Evolutionary conservation across 2,888 invertebrate species (phyloP).

Genomic region (Brachypalpus laphriformis): DNA sequence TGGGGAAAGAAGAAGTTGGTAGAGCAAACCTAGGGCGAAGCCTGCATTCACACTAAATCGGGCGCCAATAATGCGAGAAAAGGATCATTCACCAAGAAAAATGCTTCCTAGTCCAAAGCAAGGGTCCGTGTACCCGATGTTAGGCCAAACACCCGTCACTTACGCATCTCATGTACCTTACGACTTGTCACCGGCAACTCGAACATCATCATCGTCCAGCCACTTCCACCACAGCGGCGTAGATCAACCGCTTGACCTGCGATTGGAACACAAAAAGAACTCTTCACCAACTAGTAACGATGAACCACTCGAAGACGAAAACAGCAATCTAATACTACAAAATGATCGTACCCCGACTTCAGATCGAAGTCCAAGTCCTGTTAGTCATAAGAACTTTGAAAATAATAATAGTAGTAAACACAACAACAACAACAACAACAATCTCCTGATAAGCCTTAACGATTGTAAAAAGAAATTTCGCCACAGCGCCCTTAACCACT

Average conservation of each 20-base stretch:
- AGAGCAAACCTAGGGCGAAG: conserved; percentile 47
- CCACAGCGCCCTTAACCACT: conserved; percentile 58
- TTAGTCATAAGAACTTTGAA: conserved; percentile 77
- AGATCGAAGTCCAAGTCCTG: conserved; percentile 84
- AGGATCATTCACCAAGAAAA: conserved; percentile 95
- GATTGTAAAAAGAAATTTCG: conserved; percentile 73
- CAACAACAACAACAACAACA: conserved; percentile 70
- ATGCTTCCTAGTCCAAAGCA: conserved; percentile 91
- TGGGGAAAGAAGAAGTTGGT: conserved; percentile 1
- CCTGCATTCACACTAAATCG: conserved; percentile 44
- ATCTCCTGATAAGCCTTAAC: conserved; percentile 63
- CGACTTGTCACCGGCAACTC: conserved; percentile 84
- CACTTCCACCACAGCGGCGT: conserved; percentile 80
- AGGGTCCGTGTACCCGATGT: conserved; percentile 88
- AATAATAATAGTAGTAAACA: conserved; percentile 73
- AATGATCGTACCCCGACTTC: conserved; percentile 64
- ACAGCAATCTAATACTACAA: conserved; percentile 89
- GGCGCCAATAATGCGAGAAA: conserved; percentile 90
- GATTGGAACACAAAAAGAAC: conserved; percentile 92
- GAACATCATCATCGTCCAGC: conserved; percentile 78
- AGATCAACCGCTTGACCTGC: conserved; percentile 94
- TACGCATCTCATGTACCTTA: conserved; percentile 86
- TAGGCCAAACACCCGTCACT: conserved; percentile 84
- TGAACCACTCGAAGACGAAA: conserved; percentile 90
- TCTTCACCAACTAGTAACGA: conserved; percentile 76